Percentiles rank a stretch among this genome's conserved stretches.
Evolutionary conservation across 2,888 invertebrate species (phyloP).

Genomic region (Allygus modestus): DNA sequence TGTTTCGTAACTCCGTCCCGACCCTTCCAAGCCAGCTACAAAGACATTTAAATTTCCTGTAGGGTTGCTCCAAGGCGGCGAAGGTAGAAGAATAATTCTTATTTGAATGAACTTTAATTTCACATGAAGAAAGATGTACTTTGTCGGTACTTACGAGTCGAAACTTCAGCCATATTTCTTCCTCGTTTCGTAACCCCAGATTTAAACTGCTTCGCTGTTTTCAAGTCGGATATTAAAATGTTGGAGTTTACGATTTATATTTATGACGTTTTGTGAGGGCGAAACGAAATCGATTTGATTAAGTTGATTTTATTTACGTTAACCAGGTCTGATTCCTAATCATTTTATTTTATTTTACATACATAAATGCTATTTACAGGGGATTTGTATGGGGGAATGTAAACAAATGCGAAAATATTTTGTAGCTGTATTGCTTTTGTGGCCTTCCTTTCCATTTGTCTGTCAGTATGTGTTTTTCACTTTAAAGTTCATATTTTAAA

Average conservation of each 20-base stretch:
- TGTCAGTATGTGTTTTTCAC: no score
- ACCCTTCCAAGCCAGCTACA: constrained; percentile 39
- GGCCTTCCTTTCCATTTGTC: no score
- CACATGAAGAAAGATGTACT: constrained; percentile 49
- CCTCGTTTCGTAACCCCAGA: constrained; percentile 11
- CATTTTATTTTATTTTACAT: no score
- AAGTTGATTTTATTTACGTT: no score
- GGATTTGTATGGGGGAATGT: no score
- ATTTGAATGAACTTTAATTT: constrained; percentile 45
- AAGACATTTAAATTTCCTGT: constrained; percentile 56
- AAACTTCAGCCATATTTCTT: constrained; percentile 54
- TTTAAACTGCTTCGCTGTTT: constrained; percentile 23
- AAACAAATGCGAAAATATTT: no score
- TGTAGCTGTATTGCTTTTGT: no score
- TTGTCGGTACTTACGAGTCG: constrained; percentile 11
- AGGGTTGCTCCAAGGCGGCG: background rate
- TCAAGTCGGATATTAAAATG: constrained; percentile 40
- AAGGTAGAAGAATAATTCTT: constrained; percentile 23
- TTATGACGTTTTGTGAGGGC: background rate
- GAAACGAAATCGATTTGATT: background rate
- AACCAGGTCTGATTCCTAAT: no score
- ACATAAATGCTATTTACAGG: no score
- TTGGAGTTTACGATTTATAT: constrained; percentile 19
- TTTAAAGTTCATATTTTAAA: no score
- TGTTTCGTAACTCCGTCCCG: constrained; percentile 24